phyloP scores from a whole-genome alignment of 2,113 vertebrate species.

The Bubo blakistoni region DNA sequence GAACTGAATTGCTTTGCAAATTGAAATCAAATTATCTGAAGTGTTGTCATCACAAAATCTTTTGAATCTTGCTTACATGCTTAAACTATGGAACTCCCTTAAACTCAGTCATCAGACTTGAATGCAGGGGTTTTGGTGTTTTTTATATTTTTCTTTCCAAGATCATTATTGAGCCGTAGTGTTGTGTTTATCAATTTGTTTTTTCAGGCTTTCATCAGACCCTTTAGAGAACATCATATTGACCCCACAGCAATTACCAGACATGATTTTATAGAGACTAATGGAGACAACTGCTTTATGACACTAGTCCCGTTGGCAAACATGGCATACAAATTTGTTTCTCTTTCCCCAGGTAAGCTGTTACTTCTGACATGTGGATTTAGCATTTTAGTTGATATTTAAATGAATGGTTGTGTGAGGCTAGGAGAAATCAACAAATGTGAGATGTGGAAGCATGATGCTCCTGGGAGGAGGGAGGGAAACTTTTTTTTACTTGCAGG shows the following conservation, averaged over 20 bases:
- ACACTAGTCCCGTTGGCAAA: conserved; percentile 86
- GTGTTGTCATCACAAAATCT: background rate
- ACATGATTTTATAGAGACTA: conserved; percentile 98
- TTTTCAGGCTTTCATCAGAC: conserved; percentile 92
- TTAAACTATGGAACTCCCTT: background rate
- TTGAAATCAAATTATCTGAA: background rate
- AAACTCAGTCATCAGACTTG: background rate
- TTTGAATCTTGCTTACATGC: background rate
- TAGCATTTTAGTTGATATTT: background rate
- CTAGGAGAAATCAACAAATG: background rate
- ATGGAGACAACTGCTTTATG: conserved; percentile 97
- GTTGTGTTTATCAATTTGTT: background rate
- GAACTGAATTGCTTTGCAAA: background rate
- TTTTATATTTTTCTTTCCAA: background rate
- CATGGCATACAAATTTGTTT: conserved; percentile 92
- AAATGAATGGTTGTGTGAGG: background rate
- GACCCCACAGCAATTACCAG: conserved; percentile 98
- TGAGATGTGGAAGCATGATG: background rate
- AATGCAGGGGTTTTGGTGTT: fast-evolving
- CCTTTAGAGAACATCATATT: conserved; percentile 97
- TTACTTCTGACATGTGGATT: background rate
- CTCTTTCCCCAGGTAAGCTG: conserved; percentile 82
- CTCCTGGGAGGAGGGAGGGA: background rate
- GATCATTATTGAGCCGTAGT: background rate
- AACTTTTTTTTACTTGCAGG: background rate